Conservation (phyloP, 2,888 invertebrate genomes). For the Perizoma affinitatum region DNA sequence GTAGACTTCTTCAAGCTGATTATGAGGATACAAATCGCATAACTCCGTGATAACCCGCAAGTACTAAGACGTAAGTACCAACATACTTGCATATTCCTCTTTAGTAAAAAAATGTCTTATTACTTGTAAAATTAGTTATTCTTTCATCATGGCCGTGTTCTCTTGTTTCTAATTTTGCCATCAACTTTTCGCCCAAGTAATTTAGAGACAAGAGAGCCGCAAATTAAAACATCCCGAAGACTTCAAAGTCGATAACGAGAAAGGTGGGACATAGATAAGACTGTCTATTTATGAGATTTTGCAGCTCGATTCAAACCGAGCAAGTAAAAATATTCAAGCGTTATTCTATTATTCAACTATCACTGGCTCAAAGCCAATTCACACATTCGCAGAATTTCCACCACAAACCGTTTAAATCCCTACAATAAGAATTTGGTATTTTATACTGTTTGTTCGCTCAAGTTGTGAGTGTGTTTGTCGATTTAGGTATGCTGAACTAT, state of each 20-base stretch:
- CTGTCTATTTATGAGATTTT: slow-evolving; percentile 20
- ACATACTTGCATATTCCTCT: not conserved
- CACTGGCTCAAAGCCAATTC: slow-evolving; percentile 33
- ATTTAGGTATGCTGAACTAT: slow-evolving; percentile 23
- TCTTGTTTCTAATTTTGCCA: slow-evolving; percentile 33
- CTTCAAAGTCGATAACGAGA: slow-evolving; percentile 18
- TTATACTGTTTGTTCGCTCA: slow-evolving; percentile 47
- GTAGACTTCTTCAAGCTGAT: no score
- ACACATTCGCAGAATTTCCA: slow-evolving; percentile 30
- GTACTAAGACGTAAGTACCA: no score
- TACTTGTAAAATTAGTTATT: slow-evolving; percentile 2
- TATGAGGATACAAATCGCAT: no score
- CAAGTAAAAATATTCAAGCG: slow-evolving; percentile 32
- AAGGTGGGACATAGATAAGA: not conserved
- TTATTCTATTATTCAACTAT: slow-evolving; percentile 34
- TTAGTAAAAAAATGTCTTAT: not conserved
- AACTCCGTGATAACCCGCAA: no score
- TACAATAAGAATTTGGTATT: slow-evolving; percentile 46
- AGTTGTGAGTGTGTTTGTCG: slow-evolving; percentile 43
- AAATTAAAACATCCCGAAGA: slow-evolving; percentile 29
- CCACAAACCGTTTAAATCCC: slow-evolving; percentile 24
- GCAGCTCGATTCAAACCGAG: slow-evolving; percentile 23
- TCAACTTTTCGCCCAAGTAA: slow-evolving; percentile 38
- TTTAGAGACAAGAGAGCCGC: slow-evolving; percentile 37
- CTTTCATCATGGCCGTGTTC: slow-evolving; percentile 29